Conservation (phyloP, 1,140 invertebrate species). For the Papilio polytes region DNA sequence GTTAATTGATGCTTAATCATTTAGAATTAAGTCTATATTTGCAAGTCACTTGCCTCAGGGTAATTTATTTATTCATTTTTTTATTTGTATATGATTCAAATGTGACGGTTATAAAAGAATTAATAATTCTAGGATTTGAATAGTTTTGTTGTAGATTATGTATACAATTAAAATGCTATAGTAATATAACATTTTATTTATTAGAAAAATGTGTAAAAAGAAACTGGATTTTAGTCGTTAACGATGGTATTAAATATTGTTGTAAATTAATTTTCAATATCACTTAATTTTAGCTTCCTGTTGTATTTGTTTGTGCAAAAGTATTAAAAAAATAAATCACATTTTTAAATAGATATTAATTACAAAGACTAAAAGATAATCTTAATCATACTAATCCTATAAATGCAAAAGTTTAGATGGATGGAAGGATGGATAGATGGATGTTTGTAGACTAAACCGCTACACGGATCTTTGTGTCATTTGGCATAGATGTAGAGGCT, state of each 20-base stretch:
- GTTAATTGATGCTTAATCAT: constrained; percentile 33
- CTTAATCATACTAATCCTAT: too few relatives aligned
- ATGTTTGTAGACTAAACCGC: too few relatives aligned
- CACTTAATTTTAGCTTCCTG: too few relatives aligned
- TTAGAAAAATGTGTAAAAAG: neutral
- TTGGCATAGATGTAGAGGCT: too few relatives aligned
- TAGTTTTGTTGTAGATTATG: neutral
- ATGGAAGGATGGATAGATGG: too few relatives aligned
- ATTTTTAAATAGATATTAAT: too few relatives aligned
- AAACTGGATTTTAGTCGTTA: neutral
- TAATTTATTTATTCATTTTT: neutral
- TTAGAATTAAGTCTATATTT: constrained; percentile 33
- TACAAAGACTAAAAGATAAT: too few relatives aligned
- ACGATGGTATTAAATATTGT: neutral
- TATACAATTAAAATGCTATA: neutral
- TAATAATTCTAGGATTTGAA: neutral
- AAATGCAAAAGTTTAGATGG: too few relatives aligned
- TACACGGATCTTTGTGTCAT: too few relatives aligned
- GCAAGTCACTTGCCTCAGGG: constrained; percentile 16
- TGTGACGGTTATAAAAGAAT: neutral
- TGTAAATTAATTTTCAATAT: neutral
- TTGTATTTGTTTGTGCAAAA: too few relatives aligned
- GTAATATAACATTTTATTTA: neutral
- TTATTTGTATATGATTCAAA: neutral
- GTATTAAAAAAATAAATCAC: too few relatives aligned